These are phyloP conservation scores for Leucozona laternaria DNA, from an alignment of 2,888 invertebrate genomes.

Conservation along the genomic window DNA sequence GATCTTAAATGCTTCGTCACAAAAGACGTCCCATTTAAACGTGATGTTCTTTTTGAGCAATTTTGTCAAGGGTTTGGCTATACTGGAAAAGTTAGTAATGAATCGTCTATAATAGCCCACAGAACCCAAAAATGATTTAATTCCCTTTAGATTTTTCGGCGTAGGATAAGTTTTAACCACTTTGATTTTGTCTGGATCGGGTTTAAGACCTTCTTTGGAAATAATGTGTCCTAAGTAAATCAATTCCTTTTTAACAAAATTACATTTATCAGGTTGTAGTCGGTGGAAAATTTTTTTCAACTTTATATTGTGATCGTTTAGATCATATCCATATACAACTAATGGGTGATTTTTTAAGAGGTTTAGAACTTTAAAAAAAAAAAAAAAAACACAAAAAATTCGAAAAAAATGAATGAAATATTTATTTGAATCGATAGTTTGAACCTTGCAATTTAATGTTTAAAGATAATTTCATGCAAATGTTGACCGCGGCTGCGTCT, in stretches of 20 bases:
- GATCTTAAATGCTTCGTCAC: conserved; percentile 22
- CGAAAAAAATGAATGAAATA: too few relatives aligned
- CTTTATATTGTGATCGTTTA: conserved; percentile 14
- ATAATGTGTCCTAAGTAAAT: conserved; percentile 2
- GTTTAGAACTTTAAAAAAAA: too few relatives aligned
- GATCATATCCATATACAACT: conserved; percentile 17
- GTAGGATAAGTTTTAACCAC: not conserved
- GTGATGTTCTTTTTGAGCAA: conserved; percentile 18
- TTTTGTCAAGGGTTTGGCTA: conserved; percentile 20
- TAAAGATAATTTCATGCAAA: too few relatives aligned
- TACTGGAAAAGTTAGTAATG: conserved; percentile 30
- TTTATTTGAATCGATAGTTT: too few relatives aligned
- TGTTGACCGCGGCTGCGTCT: too few relatives aligned
- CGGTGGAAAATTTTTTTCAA: conserved; percentile 12
- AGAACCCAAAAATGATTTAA: not conserved
- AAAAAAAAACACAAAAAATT: too few relatives aligned
- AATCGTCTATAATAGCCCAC: conserved; percentile 8
- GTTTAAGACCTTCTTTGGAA: not conserved
- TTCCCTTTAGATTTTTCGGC: not conserved
- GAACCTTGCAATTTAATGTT: too few relatives aligned
- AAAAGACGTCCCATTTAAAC: conserved; percentile 31
- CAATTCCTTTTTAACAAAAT: conserved; percentile 7
- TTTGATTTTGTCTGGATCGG: not conserved
- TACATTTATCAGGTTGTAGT: conserved; percentile 20
- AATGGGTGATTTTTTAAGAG: too few relatives aligned